Conservation (phyloP, 2,113 vertebrate species). For the Tragelaphus strepsiceros region DNA sequence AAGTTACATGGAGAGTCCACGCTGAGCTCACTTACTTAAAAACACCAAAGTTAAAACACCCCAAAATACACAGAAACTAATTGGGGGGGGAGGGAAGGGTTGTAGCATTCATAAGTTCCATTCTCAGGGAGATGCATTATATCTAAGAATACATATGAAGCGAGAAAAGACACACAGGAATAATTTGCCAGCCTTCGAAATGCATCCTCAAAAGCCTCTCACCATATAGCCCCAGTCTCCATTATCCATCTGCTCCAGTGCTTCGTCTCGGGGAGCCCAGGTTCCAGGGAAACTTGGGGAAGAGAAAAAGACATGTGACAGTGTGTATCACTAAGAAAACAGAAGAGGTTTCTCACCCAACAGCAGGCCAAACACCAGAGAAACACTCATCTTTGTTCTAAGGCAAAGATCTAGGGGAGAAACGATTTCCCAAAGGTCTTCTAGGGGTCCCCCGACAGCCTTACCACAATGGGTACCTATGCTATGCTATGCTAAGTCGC, state of each 20-base stretch:
- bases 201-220: constrained; percentile 70
- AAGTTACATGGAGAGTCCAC: neutral
- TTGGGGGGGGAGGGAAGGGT: neutral
- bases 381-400: neutral
- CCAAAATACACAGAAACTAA: neutral
- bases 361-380: constrained; percentile 44
- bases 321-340: constrained; percentile 33
- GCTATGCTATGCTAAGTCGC: too few relatives aligned
- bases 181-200: neutral
- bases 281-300: constrained; percentile 68
- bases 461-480: neutral
- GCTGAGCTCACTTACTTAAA: neutral
- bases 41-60: neutral
- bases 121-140: neutral
- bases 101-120: neutral
- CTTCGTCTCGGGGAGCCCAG: constrained; percentile 71
- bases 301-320: constrained; percentile 45
- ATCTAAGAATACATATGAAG: neutral
- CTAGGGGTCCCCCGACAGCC: neutral
- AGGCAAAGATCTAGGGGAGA: neutral
- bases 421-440: neutral
- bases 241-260: constrained; percentile 95
- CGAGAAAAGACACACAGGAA: neutral
- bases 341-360: constrained; percentile 19
- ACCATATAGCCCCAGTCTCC: constrained; percentile 99